Percentiles rank a stretch among this genome's conserved stretches.
phyloP scores from a whole-genome alignment of 2,888 invertebrate genomes.

The Orchesellides sinensis region DNA sequence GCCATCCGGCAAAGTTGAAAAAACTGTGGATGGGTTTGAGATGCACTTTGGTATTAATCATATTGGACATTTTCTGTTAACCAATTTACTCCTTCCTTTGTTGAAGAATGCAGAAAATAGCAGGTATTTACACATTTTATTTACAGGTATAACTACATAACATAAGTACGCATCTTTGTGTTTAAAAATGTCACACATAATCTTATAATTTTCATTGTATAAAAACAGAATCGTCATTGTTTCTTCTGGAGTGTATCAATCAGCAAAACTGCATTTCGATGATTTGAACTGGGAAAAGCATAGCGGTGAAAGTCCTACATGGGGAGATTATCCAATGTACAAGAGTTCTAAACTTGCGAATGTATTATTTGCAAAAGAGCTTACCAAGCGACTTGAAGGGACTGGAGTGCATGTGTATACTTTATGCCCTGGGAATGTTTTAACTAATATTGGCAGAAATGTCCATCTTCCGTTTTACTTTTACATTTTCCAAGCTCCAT shows the following conservation, averaged over 20 bases:
- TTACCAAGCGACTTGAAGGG: conserved; percentile 75
- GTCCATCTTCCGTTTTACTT: conserved; percentile 1
- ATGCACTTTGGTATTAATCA: conserved; percentile 91
- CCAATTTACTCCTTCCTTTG: conserved; percentile 84
- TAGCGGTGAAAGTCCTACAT: background rate
- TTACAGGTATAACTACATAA: background rate
- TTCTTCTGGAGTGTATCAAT: conserved; percentile 77
- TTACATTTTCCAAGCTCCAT: background rate
- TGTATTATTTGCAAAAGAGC: conserved; percentile 76
- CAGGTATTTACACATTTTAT: conserved; percentile 79
- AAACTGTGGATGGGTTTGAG: conserved; percentile 87
- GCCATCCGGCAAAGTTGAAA: conserved; percentile 75
- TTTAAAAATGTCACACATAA: too few species aligned
- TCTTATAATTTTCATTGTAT: too few species aligned
- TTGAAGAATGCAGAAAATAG: conserved; percentile 83
- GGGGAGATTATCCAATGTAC: conserved; percentile 74
- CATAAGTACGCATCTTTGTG: too few species aligned
- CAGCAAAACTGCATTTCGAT: conserved; percentile 75
- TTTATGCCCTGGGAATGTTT: conserved; percentile 68
- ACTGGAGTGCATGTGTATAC: conserved; percentile 77
- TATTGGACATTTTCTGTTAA: conserved; percentile 91
- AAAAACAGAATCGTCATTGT: conserved; percentile 78
- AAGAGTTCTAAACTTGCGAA: conserved; percentile 77
- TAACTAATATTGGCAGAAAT: conserved; percentile 63
- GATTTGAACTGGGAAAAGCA: conserved; percentile 75